A percentile compares a stretch with the other conserved stretches of the same genome.
These are phyloP conservation scores for Trematomus bernacchii DNA, from an alignment of 2,797 vertebrate species.

Conservation along the genomic window DNA sequence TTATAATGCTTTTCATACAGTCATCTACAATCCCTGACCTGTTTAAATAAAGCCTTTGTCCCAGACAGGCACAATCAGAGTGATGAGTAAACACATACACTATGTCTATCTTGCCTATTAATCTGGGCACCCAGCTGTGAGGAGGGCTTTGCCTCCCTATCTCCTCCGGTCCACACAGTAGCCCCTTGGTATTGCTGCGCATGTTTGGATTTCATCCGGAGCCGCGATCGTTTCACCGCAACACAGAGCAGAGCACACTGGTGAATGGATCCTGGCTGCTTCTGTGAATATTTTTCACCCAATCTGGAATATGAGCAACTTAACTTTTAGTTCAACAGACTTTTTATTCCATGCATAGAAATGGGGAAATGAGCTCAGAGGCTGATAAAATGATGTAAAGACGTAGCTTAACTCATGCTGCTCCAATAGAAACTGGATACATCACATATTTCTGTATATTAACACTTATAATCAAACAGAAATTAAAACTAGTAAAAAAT, in stretches of 20 bases:
- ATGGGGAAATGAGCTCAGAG: slow-evolving; percentile 15
- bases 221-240: slow-evolving; percentile 67
- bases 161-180: slow-evolving; percentile 73
- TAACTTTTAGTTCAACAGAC: slow-evolving; percentile 34
- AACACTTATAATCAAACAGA: neutral
- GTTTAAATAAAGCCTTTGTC: slow-evolving; percentile 75
- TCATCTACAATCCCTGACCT: slow-evolving; percentile 66
- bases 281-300: slow-evolving; percentile 51
- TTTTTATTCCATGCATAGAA: slow-evolving; percentile 8
- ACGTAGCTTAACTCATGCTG: neutral
- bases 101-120: slow-evolving; percentile 86
- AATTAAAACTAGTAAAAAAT: neutral
- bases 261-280: slow-evolving; percentile 56
- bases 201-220: slow-evolving; percentile 83
- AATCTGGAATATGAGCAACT: slow-evolving; percentile 22
- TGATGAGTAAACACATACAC: slow-evolving; percentile 83
- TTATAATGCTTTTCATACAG: slow-evolving; percentile 70
- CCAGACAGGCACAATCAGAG: slow-evolving; percentile 74
- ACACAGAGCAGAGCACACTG: slow-evolving; percentile 69
- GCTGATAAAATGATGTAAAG: slow-evolving; percentile 23
- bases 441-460: neutral
- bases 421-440: neutral
- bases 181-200: slow-evolving; percentile 55
- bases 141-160: slow-evolving; percentile 74
- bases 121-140: slow-evolving; percentile 86